Evolutionary conservation across 1,140 invertebrate species (phyloP).

Genomic region (Ostrea edulis): DNA sequence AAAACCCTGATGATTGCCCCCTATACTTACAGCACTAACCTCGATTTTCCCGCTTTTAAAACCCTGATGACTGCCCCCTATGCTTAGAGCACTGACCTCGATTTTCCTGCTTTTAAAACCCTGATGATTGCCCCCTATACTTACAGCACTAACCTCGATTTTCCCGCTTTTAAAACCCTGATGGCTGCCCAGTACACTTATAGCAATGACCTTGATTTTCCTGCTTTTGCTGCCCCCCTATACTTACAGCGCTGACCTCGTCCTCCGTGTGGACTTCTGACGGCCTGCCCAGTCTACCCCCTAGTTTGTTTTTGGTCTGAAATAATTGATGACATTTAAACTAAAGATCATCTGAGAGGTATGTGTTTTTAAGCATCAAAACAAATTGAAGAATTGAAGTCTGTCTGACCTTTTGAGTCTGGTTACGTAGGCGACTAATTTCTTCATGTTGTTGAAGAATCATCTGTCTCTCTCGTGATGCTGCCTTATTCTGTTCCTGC

Average conservation of each 20-base stretch:
- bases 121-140: slow-evolving; percentile 48
- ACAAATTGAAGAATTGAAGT: background rate
- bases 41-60: no score
- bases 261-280: slow-evolving; percentile 74
- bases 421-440: slow-evolving; percentile 68
- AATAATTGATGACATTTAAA: background rate
- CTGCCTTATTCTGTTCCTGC: slow-evolving; percentile 75
- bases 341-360: background rate
- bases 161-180: no score
- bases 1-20: no score
- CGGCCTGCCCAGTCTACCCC: slow-evolving; percentile 65
- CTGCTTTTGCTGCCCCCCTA: no score
- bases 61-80: no score
- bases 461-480: slow-evolving; percentile 74
- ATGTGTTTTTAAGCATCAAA: background rate
- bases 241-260: slow-evolving; percentile 71
- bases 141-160: slow-evolving; percentile 71
- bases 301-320: slow-evolving; percentile 59
- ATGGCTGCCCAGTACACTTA: no score
- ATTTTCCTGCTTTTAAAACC: no score
- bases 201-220: no score
- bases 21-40: slow-evolving; percentile 67
- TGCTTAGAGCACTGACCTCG: slow-evolving; percentile 70
- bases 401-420: slow-evolving; percentile 57
- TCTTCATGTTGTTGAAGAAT: slow-evolving; percentile 76